Evolutionary conservation across 2,113 vertebrate genomes (phyloP), one percentile per base, ranked within the genome.

Genomic region (Peromyscus leucopus): DNA sequence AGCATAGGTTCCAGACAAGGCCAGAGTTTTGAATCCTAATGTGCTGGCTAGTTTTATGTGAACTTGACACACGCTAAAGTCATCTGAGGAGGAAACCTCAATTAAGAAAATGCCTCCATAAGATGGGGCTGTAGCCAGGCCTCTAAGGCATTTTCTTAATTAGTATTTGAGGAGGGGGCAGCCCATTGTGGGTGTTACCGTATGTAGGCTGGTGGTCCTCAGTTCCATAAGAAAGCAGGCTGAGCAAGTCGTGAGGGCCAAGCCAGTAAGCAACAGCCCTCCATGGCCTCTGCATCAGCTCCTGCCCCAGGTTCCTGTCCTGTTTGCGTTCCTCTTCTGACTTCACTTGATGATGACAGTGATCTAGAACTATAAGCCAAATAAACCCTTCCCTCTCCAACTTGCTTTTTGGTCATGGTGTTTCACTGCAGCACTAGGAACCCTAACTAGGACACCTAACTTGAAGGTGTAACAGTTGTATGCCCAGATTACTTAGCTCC

Each of bases 21-120:
- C 28, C 13, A 80, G 57, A 86, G 51, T 72, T 31, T 88, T 86
- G 59, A 95, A 91, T 94, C 86, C 72, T 89, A 67, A 91, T 63
- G 39, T 46, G n/a, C n/a, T 31, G 4, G 39, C 82, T 65, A 61
- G 24, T 85, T 85, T 42, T 65, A 65, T 85, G 59, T 42, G 24
- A 61, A 10, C 82, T 85, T 63, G 59, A 42, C 59, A 84, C 26
- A 17, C 42, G 26, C 82, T 84, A 28, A 63, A 63, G 59, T 84
- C 36, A 84, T 63, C 59, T 31, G 82, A 85, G 39, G 59, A 63
- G 7, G 51, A 21, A 8, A 61, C 7, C 21, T 39, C 21, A 83
- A 24, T 59, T 57, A 82, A n/a, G 51, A 57, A 82, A 82, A 59
- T 59, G 21, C 36, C 22, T 39, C 55, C 11, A 8, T 59, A 24